Percentiles rank a stretch among this genome's conserved stretches.
phyloP scores from a whole-genome alignment of 2,797 vertebrate genomes.

The Petrocephalus sullivani region DNA sequence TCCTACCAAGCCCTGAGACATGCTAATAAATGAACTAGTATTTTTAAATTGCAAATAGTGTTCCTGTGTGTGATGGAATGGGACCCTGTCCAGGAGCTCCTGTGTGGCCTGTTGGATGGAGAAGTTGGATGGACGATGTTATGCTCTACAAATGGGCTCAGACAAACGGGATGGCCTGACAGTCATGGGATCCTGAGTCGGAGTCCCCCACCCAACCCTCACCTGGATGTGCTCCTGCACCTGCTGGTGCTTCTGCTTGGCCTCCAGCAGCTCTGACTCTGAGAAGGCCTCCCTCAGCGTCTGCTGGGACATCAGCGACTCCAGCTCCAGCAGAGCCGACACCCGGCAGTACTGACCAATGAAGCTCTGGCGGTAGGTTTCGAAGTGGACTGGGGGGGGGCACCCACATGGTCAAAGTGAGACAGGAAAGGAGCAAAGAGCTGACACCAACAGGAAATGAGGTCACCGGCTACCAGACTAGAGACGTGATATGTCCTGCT shows the following conservation, averaged over 20 bases:
- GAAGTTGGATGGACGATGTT: neutral
- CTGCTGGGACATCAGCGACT: constrained; percentile 85
- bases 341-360: constrained; percentile 81
- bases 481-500: neutral
- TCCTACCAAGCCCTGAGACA: neutral
- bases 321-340: constrained; percentile 79
- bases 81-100: neutral
- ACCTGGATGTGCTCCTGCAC: constrained; percentile 85
- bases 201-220: fast-evolving
- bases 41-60: neutral
- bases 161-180: neutral
- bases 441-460: neutral
- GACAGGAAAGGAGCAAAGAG: neutral
- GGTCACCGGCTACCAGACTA: neutral
- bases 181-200: no score
- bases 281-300: constrained; percentile 83
- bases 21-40: neutral
- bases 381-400: constrained; percentile 72
- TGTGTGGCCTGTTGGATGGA: neutral
- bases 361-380: constrained; percentile 74
- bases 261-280: constrained; percentile 68
- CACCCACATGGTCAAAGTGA: neutral
- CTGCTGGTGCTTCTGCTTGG: constrained; percentile 82
- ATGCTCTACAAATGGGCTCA: neutral
- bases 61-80: neutral